These are phyloP conservation scores for Calliscelio sp. DNA, from an alignment of 2,888 invertebrate species.

Conservation along the genomic window DNA sequence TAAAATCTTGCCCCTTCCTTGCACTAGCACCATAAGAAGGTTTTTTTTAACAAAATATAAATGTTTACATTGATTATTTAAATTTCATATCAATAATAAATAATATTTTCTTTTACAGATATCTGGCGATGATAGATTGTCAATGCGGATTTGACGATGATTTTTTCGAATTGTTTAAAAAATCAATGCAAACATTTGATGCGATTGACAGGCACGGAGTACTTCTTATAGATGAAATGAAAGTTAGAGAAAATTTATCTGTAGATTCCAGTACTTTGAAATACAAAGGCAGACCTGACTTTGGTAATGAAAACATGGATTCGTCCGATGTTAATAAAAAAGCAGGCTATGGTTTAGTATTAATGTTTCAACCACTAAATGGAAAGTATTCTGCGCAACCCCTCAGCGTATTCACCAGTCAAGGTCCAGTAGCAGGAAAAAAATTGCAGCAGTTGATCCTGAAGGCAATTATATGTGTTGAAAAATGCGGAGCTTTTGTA, in stretches of 20 bases:
- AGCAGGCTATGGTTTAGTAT: slow-evolving; percentile 21
- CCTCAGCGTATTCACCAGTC: background rate
- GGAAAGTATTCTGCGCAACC: background rate
- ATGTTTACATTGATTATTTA: slow-evolving; percentile 14
- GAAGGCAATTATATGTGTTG: background rate
- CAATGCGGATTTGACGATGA: slow-evolving; percentile 45
- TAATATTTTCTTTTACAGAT: slow-evolving; percentile 39
- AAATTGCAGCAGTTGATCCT: background rate
- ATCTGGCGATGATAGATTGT: slow-evolving; percentile 40
- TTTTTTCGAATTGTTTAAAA: slow-evolving; percentile 37
- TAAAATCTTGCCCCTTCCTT: slow-evolving; percentile 46
- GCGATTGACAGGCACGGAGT: slow-evolving; percentile 41
- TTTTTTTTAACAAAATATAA: slow-evolving; percentile 16
- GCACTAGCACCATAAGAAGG: slow-evolving; percentile 34
- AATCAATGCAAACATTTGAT: slow-evolving; percentile 16
- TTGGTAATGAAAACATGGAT: no score
- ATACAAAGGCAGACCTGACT: slow-evolving; percentile 42
- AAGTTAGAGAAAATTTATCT: slow-evolving; percentile 13
- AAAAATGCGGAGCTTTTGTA: background rate
- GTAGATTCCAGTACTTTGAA: slow-evolving; percentile 36
- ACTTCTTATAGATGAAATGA: slow-evolving; percentile 38
- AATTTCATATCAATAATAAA: slow-evolving; percentile 28
- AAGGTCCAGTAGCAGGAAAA: background rate
- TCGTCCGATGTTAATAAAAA: background rate
- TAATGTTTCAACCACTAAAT: slow-evolving; percentile 36